Percentiles rank a stretch among this genome's conserved stretches.
Conservation (phyloP, 2,888 invertebrate species). For the Sepiola atlantica region DNA sequence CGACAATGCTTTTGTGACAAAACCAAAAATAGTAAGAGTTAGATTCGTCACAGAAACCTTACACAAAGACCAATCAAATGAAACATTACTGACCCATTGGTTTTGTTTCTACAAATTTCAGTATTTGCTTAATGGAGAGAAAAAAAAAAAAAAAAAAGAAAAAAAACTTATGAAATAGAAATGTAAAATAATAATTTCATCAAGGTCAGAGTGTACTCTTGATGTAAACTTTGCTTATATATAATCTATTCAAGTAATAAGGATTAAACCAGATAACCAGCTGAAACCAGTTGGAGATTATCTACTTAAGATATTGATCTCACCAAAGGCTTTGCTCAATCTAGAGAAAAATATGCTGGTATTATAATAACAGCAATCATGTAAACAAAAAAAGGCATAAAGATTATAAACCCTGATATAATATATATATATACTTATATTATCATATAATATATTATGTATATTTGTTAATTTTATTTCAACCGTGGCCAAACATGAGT, state of each 20-base stretch:
- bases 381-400: background rate
- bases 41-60: too few species aligned
- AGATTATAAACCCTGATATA: background rate
- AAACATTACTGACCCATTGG: too few species aligned
- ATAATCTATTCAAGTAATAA: background rate
- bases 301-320: constrained; percentile 32
- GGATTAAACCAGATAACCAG: constrained; percentile 10
- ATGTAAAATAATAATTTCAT: background rate
- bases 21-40: too few species aligned
- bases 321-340: background rate
- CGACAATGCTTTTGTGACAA: too few species aligned
- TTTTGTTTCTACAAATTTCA: too few species aligned
- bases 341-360: background rate
- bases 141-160: background rate
- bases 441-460: too few species aligned
- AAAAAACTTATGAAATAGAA: background rate
- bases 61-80: too few species aligned
- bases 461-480: too few species aligned
- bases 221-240: background rate
- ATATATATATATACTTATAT: background rate
- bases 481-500: too few species aligned
- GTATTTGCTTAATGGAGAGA: too few species aligned
- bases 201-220: background rate
- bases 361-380: background rate
- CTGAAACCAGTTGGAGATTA: background rate